Percentiles rank a stretch among this genome's conserved stretches.
Conservation (phyloP, 2,113 vertebrate species). For the Lonchura striata region DNA sequence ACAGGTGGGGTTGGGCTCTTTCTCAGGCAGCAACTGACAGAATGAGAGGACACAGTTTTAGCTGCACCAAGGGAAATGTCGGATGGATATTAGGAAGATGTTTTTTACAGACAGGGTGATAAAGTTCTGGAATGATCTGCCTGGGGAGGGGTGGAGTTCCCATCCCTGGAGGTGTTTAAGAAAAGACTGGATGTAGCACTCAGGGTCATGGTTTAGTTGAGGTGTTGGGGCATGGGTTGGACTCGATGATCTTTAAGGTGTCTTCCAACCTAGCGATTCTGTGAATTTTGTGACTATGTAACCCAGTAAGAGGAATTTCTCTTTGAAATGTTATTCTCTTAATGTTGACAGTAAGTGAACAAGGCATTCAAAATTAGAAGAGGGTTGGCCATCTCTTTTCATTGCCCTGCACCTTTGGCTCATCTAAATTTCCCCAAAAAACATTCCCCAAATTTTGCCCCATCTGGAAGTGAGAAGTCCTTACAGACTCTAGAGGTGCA, state of each 20-base stretch:
- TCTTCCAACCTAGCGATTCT: not conserved
- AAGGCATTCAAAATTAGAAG: not conserved
- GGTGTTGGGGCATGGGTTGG: not conserved
- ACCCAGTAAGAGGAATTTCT: not conserved
- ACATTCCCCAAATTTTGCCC: no score
- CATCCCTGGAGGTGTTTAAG: not conserved
- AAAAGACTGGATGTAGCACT: not conserved
- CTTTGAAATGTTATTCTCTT: not conserved
- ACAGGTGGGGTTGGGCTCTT: no score
- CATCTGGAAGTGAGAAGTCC: not conserved
- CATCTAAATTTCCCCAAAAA: not conserved
- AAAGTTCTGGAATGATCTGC: not conserved
- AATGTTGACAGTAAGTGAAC: not conserved
- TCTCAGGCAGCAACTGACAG: no score
- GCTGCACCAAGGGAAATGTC: no score
- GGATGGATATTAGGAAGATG: no score
- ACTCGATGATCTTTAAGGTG: not conserved
- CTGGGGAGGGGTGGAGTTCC: not conserved
- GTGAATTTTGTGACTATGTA: not conserved
- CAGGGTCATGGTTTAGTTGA: not conserved
- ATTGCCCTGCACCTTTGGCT: not conserved
- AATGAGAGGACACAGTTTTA: no score
- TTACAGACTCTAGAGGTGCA: not conserved
- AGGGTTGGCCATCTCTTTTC: accelerated
- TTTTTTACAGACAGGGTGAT: no score